These are phyloP conservation scores for Campaea margaritaria DNA, from an alignment of 2,888 invertebrate genomes.

Conservation along the genomic window DNA sequence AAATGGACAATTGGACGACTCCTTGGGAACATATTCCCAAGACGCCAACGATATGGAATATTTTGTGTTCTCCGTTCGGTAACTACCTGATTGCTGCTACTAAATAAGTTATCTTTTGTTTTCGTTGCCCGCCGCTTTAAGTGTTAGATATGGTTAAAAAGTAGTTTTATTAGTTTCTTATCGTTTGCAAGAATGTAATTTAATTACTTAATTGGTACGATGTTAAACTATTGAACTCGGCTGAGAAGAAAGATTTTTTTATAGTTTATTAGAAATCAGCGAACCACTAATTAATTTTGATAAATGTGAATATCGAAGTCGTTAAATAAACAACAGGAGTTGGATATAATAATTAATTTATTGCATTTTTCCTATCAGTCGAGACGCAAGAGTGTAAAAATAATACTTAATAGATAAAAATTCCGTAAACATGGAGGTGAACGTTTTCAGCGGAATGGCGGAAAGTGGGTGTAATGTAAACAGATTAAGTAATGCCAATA, in stretches of 20 bases:
- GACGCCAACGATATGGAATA: neutral
- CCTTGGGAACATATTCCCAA: constrained; percentile 5
- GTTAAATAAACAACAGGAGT: constrained; percentile 72
- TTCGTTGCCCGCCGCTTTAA: neutral
- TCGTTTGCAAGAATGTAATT: constrained; percentile 50
- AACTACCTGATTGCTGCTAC: neutral
- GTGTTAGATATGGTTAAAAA: constrained; percentile 1
- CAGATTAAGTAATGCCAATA: constrained; percentile 38
- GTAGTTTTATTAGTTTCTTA: constrained; percentile 10
- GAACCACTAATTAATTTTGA: constrained; percentile 61
- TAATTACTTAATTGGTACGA: constrained; percentile 47
- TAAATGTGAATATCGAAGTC: constrained; percentile 45
- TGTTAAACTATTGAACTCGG: constrained; percentile 46
- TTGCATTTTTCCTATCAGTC: constrained; percentile 48
- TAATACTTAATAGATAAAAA: constrained; percentile 60
- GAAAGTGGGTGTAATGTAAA: constrained; percentile 42
- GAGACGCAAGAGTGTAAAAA: constrained; percentile 53
- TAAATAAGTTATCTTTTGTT: neutral
- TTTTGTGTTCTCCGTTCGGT: neutral
- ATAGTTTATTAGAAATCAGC: constrained; percentile 34
- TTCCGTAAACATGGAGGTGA: constrained; percentile 63
- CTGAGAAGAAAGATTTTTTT: constrained; percentile 14
- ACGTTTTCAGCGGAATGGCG: constrained; percentile 54
- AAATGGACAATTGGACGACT: constrained; percentile 25
- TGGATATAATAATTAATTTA: constrained; percentile 67